Base-by-base conservation (phyloP, 2,797 vertebrate genomes). In the Saguinus oedipus region DNA sequence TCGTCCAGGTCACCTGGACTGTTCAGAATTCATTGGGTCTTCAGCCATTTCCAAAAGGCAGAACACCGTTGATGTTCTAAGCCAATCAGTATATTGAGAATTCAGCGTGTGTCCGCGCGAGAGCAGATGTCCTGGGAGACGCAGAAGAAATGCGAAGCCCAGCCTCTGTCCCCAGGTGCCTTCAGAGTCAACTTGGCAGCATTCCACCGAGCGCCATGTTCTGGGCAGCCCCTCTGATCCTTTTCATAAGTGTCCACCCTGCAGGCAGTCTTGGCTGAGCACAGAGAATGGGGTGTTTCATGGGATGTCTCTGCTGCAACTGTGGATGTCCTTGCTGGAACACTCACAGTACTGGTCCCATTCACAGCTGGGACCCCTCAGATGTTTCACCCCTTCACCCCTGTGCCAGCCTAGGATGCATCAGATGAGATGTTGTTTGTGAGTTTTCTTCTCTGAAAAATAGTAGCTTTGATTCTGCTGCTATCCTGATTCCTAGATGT, bases 371-470 rank as follows among this genome's bases (percentile, higher is more conserved):
- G 88, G 22, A 20, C 39, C 74, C 19, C 22, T 36, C 70, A 26
- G 5, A 48, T 4, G 4, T 74, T 7, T 10, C 15, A 7, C 30
- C 30, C 19, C 0, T 26, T 33, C 4, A 19, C 10, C 22, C 6
- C 3, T 3, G 36, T 4, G 1, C 10, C 1, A 24, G 14, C 72
- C 10, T 19, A n/a, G 50, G 68, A 12, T n/a, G 3, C 30, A 12
- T 42, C 68, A 4, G 5, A 3, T n/a, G 79, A 74, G 42, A 53
- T n/a, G 27, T 22, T 24, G 7, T 61, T 84, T 72, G 9, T 30
- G 4, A 2, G 12, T 48, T 79, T 90, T n/a, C 44, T 79, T 24
- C 83, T 78, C 59, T 55, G 72, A 64, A 76, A 72, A 83, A 33
- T 72, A 4, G 1, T 10, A 48, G 27, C 72, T 84, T 76, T 80